Evolutionary conservation across 2,888 invertebrate species (phyloP).

Genomic region (Acronicta alni): DNA sequence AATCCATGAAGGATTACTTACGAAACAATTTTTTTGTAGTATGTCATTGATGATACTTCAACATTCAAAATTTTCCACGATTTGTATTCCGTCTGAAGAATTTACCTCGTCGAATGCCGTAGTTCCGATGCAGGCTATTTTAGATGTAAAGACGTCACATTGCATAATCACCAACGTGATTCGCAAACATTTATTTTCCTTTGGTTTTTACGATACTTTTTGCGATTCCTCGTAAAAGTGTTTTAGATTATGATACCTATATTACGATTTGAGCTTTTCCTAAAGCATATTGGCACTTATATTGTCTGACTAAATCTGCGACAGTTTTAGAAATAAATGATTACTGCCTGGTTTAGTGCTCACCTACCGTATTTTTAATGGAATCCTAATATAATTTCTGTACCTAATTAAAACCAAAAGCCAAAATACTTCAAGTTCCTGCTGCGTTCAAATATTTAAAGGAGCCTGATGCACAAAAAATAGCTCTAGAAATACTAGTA

Average conservation of each 20-base stretch:
- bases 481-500: conserved; percentile 51
- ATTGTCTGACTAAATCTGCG: conserved; percentile 19
- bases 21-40: conserved; percentile 41
- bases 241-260: conserved; percentile 65
- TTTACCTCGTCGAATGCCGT: conserved; percentile 79
- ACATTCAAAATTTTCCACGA: conserved; percentile 84
- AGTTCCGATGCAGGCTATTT: conserved; percentile 86
- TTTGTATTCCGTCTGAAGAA: conserved; percentile 86
- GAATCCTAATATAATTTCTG: background rate
- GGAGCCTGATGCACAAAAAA: conserved; percentile 37
- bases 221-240: conserved; percentile 70
- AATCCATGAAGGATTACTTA: conserved; percentile 31
- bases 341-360: conserved; percentile 6
- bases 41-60: conserved; percentile 72
- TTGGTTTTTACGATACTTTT: conserved; percentile 76
- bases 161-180: conserved; percentile 87
- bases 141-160: conserved; percentile 86
- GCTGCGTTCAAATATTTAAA: conserved; percentile 52
- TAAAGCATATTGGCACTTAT: conserved; percentile 44
- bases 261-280: conserved; percentile 54
- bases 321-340: conserved; percentile 21
- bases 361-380: background rate
- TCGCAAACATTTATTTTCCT: conserved; percentile 85
- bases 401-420: conserved; percentile 18
- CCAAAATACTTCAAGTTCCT: conserved; percentile 28